Percentiles rank a stretch among this genome's conserved stretches.
Conservation (phyloP, 2,113 vertebrate genomes). For the Pomatorhinus ruficollis region DNA sequence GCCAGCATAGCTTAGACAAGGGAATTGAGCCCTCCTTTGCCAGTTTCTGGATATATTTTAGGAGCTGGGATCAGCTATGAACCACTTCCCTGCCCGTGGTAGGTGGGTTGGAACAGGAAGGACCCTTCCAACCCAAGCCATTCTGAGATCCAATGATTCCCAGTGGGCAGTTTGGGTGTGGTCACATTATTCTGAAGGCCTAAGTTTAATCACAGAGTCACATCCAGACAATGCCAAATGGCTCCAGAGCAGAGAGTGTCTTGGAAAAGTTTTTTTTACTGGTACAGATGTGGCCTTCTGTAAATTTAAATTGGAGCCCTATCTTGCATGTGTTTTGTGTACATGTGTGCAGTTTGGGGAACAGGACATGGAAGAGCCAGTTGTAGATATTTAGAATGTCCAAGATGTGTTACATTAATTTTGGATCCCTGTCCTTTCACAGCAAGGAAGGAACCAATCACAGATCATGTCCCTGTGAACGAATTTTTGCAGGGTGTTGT, state of each 20-base stretch:
- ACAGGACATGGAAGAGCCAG: neutral
- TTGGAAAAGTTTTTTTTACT: neutral
- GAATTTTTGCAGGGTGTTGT: neutral
- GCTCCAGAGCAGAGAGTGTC: neutral
- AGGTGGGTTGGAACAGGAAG: neutral
- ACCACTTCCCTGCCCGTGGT: fast-evolving
- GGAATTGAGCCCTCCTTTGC: neutral
- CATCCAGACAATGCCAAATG: neutral
- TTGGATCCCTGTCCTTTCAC: neutral
- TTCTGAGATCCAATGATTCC: neutral
- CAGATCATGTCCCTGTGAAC: neutral
- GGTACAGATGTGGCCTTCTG: neutral
- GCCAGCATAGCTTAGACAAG: neutral
- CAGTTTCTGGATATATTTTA: neutral
- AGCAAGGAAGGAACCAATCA: neutral
- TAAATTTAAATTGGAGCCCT: neutral
- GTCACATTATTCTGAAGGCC: neutral
- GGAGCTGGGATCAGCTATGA: fast-evolving
- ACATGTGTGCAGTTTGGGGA: neutral
- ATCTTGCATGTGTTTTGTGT: neutral
- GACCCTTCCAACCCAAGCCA: neutral
- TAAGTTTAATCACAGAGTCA: neutral
- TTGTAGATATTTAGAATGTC: neutral
- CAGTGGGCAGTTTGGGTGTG: neutral
- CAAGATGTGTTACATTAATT: neutral